Evolutionary conservation across 2,888 invertebrate species (phyloP).

Genomic region (Phortica okadai): DNA sequence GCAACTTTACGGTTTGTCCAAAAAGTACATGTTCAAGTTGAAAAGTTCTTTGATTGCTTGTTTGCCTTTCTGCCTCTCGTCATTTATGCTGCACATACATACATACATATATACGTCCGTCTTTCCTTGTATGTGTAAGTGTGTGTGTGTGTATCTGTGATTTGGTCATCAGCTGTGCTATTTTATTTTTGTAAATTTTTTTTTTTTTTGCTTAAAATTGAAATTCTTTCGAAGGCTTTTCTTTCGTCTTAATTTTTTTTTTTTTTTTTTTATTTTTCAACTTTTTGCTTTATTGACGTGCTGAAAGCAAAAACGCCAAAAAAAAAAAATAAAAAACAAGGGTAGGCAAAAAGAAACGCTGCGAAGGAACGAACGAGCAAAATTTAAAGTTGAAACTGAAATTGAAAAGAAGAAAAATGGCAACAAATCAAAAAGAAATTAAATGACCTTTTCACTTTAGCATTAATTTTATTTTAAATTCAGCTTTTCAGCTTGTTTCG

Average conservation of each 20-base stretch:
- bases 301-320: conserved; percentile 22
- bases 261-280: conserved; percentile 17
- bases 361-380: not conserved
- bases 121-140: not conserved
- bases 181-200: conserved; percentile 14
- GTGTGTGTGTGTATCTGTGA: not conserved
- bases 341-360: not conserved
- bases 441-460: conserved; percentile 63
- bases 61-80: not conserved
- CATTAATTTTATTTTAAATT: not conserved
- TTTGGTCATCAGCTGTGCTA: not conserved
- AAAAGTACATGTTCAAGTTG: not conserved
- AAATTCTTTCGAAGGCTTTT: conserved; percentile 58
- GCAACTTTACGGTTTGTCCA: not conserved
- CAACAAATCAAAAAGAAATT: conserved; percentile 69
- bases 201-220: conserved; percentile 63
- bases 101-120: not conserved
- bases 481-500: not conserved
- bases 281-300: conserved; percentile 40
- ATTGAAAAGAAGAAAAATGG: conserved; percentile 22
- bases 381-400: too few relatives aligned
- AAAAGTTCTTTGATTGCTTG: not conserved
- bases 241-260: conserved; percentile 35
- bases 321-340: not conserved
- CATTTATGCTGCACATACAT: not conserved